Evolutionary conservation across 2,113 vertebrate species (phyloP), one percentile per base, ranked within the genome.

Genomic region (Lepidiolamprologus cunningtoni): DNA sequence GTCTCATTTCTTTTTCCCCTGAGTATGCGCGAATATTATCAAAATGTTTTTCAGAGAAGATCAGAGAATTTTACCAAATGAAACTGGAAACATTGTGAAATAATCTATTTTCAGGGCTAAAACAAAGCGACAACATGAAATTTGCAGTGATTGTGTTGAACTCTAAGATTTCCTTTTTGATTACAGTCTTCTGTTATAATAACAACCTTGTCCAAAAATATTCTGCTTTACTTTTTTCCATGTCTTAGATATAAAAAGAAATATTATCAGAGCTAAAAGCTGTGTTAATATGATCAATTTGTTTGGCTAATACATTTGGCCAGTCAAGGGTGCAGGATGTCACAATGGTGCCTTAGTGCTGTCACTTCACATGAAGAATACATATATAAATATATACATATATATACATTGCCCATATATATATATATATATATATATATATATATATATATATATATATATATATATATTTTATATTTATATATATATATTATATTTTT

Each of bases 1-100:
- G 84, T 76, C 78, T 91, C 31, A 8, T 53, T 83, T 92, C 37
- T 47, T 55, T 61, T 54, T 81, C 86, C 47, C 57, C 9, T 7
- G 83, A 79, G 58, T 83, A 73, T 57, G 58, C 52, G 50, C 35
- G n/a, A 81, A 91, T 13, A 71, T 71, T 42, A 81, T 90, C 10
- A 71, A 37, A 50, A 83, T 14, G 58, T 80, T 81, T 88, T 89
- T 52, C 78, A 81, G 50, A 63, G 71, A 89, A 73, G 28, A 58
- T 26, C 73, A 87, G 53, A 50, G 76, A 91, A 81, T 45, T 76
- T 10, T 26, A 88, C 78, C 61, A 83, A 53, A 33, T 80, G 47
- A 90, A 90, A 66, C 71, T 73, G 40, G 47, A 81, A 82, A 87
- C 78, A 71, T 47, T 81, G 19, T 58, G 28, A 58, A 57, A 84